Evolutionary conservation across 2,888 invertebrate species (phyloP).

Genomic region (Drosophila diplacantha): DNA sequence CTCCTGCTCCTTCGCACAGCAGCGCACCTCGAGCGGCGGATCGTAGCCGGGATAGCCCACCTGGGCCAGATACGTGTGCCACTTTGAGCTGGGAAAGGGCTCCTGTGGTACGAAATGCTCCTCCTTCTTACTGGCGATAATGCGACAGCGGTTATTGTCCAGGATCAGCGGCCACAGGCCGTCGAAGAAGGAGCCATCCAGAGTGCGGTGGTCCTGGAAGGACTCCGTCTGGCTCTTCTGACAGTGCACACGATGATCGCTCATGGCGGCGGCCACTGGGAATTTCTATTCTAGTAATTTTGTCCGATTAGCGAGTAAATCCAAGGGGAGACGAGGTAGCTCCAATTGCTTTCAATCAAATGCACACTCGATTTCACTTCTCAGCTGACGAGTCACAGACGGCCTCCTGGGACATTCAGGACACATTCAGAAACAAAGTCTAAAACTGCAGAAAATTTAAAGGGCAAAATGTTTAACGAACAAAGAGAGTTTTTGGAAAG

Average conservation of each 20-base stretch:
- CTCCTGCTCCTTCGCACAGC: slow-evolving; percentile 30
- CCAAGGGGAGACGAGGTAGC: neutral
- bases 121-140: slow-evolving; percentile 37
- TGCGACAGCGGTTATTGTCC: slow-evolving; percentile 60
- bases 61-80: slow-evolving; percentile 57
- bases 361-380: slow-evolving; percentile 5
- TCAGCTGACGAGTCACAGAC: neutral
- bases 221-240: slow-evolving; percentile 8
- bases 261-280: slow-evolving; percentile 38
- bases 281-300: slow-evolving; percentile 55
- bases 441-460: neutral
- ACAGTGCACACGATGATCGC: neutral
- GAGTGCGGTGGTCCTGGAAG: slow-evolving; percentile 16
- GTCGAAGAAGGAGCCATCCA: slow-evolving; percentile 60
- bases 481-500: neutral
- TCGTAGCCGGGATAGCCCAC: slow-evolving; percentile 56
- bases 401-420: neutral
- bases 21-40: slow-evolving; percentile 48
- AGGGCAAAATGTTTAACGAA: neutral
- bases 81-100: slow-evolving; percentile 55
- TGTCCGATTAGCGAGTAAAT: slow-evolving; percentile 23
- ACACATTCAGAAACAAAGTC: neutral
- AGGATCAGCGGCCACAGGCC: slow-evolving; percentile 71
- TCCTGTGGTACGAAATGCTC: slow-evolving; percentile 57
- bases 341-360: slow-evolving; percentile 8